Evolutionary conservation across 2,113 vertebrate species (phyloP).

Genomic region (Mobula hypostoma): DNA sequence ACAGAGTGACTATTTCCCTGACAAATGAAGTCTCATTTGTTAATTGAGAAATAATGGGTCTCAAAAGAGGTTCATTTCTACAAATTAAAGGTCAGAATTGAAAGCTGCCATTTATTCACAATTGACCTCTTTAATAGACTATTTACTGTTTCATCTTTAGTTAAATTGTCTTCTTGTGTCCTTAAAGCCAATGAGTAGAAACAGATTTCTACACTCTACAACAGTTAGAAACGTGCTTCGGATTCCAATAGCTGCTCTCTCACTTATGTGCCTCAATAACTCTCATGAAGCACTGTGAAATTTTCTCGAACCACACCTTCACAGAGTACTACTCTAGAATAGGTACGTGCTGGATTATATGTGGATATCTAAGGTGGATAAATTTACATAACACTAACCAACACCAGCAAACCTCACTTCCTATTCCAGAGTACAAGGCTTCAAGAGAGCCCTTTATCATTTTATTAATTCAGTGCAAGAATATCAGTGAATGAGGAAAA

Average conservation of each 20-base stretch:
- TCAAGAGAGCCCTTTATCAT: not conserved
- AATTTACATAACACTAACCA: not conserved
- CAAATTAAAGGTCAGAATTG: slow-evolving; percentile 36
- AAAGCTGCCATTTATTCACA: not conserved
- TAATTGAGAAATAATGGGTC: slow-evolving; percentile 30
- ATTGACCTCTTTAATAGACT: slow-evolving; percentile 6
- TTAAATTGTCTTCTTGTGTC: not conserved
- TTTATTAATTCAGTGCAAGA: not conserved
- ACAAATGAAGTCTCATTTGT: slow-evolving; percentile 12
- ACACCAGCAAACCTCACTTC: not conserved
- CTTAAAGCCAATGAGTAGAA: not conserved
- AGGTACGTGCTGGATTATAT: not conserved
- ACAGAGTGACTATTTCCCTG: not conserved
- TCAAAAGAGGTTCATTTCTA: slow-evolving; percentile 30
- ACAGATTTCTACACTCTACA: not conserved
- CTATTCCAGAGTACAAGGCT: not conserved
- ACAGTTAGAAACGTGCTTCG: not conserved
- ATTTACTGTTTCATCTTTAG: not conserved
- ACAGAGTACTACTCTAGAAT: too few relatives aligned
- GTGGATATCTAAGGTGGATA: not conserved
- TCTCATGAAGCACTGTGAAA: too few relatives aligned
- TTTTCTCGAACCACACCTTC: too few relatives aligned
- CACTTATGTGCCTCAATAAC: not conserved
- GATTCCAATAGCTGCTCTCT: not conserved
- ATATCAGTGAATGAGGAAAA: not conserved